Base-by-base conservation (phyloP, 2,888 invertebrate genomes). In the Drosophila paramelanica region DNA sequence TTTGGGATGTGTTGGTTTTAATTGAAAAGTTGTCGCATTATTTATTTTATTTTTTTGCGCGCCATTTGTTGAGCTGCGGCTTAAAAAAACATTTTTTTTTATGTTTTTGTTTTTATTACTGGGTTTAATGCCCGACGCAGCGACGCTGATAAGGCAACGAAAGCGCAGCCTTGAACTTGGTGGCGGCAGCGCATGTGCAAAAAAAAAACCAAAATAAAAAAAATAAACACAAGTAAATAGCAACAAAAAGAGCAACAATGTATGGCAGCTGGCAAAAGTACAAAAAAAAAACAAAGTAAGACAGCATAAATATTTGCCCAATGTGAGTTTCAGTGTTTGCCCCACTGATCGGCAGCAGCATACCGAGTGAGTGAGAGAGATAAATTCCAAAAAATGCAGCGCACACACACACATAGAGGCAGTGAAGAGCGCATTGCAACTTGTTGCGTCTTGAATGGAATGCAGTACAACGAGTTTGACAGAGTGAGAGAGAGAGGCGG, bases 141-240 rank as follows among this genome's bases (percentile, higher is more conserved):
- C 75, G 49, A 31, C 39, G 59, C 47, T 86, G 83, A 84, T 84
- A 84, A 84, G 60, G 23, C 78, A 50, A 56, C 67, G 76, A 77
- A 76, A 79, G 78, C 87, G 49, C 76, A 84, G 83, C 83, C 83
- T 84, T 84, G 83, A 84, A 84, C 83, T 84, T 88, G 84, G 61
- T 55, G 46, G 68, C 41, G 45, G 39, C 47, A 49, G 71, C 67
- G 69, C 65, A 65, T 67, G 79, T 77, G 73, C 67, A 70, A 56
- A 77, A 68, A 69, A 50, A 57, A 67, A 53, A 42, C 47, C 33
- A 57, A 39, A 55, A 49, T 51, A 57, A 47, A 43, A 56, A 43
- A 73, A 64, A 78, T 68, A 76, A 60, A 84, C 65, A 78, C 52
- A 82, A 64, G 66, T 56, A 79, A 77, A 88, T 61, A 74, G 56